A percentile compares a stretch with the other conserved stretches of the same genome.
Evolutionary conservation across 2,113 vertebrate species (phyloP).

Genomic region (Leucosticte australis): DNA sequence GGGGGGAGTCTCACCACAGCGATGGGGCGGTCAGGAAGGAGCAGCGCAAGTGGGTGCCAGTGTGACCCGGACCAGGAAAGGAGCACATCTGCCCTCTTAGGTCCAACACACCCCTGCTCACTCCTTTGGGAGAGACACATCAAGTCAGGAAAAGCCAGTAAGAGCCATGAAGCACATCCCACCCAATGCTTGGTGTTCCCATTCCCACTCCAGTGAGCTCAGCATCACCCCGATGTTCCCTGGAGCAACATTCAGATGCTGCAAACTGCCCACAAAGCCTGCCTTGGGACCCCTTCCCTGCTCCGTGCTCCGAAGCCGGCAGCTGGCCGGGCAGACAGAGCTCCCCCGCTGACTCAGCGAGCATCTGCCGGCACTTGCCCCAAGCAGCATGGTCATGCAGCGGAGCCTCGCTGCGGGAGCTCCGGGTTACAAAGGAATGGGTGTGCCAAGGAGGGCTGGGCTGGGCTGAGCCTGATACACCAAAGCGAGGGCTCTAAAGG

Average conservation of each 20-base stretch:
- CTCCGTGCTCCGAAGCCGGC: neutral
- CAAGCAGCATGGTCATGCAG: neutral
- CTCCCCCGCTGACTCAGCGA: neutral
- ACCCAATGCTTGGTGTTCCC: neutral
- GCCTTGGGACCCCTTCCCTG: neutral
- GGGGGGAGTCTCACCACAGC: neutral
- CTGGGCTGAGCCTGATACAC: neutral
- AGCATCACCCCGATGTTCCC: neutral
- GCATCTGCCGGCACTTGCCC: neutral
- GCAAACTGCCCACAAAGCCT: neutral
- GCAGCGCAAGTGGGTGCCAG: neutral
- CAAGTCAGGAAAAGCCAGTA: neutral
- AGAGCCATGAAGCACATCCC: accelerated
- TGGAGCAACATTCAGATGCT: neutral
- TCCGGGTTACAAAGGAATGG: neutral
- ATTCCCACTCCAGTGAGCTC: neutral
- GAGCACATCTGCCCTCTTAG: neutral
- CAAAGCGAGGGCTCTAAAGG: neutral
- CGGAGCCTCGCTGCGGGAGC: neutral
- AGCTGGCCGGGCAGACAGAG: neutral
- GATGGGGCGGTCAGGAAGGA: neutral
- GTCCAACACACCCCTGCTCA: neutral
- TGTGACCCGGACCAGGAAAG: neutral
- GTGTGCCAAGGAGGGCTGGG: neutral
- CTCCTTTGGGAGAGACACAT: neutral